These are phyloP conservation scores for Pan paniscus DNA, from an alignment of 2,113 vertebrate species.

Conservation along the genomic window DNA sequence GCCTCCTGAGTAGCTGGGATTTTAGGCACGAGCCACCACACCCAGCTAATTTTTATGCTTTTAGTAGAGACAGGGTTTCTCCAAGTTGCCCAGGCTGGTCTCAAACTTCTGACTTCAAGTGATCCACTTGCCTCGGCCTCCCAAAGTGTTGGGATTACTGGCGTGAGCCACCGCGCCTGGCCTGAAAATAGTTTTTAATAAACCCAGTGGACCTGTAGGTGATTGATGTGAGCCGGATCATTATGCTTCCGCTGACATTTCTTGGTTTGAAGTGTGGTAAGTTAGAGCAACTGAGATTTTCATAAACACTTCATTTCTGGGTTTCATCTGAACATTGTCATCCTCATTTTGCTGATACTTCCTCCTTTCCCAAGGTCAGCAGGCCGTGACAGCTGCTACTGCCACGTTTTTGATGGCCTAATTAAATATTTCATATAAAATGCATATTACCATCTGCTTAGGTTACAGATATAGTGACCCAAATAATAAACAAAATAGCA, in stretches of 20 bases:
- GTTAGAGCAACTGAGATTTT: background rate
- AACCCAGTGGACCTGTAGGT: background rate
- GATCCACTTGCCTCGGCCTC: too few species aligned
- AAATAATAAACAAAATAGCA: constrained; percentile 50
- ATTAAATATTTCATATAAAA: constrained; percentile 67
- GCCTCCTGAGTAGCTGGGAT: too few species aligned
- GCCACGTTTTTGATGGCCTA: constrained; percentile 33
- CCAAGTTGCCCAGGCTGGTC: too few species aligned
- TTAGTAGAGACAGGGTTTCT: too few species aligned
- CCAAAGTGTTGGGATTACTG: too few species aligned
- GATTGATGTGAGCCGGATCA: background rate
- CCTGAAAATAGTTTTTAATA: background rate
- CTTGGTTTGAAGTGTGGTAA: background rate
- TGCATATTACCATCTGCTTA: constrained; percentile 67
- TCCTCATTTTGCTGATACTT: constrained; percentile 34
- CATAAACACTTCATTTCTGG: background rate
- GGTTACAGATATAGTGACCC: constrained; percentile 32
- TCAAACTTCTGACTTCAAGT: too few species aligned
- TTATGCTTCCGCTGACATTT: background rate
- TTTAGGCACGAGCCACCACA: too few species aligned
- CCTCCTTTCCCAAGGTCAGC: constrained; percentile 64
- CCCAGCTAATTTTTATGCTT: too few species aligned
- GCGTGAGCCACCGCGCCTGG: too few species aligned
- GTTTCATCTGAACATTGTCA: background rate
- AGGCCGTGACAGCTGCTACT: constrained; percentile 69